Conservation (phyloP, 2,888 invertebrate species). For the Orthonychiurus folsomi region DNA sequence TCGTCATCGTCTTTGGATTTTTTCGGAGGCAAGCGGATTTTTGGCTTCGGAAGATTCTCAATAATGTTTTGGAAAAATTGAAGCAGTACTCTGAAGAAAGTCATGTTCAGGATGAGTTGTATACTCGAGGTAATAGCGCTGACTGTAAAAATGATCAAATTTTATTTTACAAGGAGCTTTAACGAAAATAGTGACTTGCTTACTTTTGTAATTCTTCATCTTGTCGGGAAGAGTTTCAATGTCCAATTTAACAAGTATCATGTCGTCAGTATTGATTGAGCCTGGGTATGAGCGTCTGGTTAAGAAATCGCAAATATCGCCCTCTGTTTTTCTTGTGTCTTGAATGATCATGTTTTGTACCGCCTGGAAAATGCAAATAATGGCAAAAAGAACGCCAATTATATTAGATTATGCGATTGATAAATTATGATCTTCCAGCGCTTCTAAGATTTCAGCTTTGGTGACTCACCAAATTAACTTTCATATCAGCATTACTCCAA, state of each 20-base stretch:
- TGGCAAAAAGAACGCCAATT: too few species aligned
- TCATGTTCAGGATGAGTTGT: neutral
- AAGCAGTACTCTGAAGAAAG: neutral
- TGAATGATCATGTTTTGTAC: neutral
- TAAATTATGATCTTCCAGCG: too few species aligned
- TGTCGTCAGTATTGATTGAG: too few species aligned
- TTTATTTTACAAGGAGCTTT: too few species aligned
- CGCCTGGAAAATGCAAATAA: neutral
- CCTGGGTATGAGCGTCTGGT: too few species aligned
- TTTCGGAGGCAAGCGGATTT: neutral
- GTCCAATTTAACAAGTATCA: too few species aligned
- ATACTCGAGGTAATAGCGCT: neutral
- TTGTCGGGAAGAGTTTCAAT: too few species aligned
- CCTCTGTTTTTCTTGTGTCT: neutral
- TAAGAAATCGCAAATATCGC: too few species aligned
- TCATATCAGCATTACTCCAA: neutral
- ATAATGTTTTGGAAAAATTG: neutral
- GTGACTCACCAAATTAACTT: neutral
- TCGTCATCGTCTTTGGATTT: neutral
- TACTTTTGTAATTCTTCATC: too few species aligned
- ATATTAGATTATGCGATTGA: too few species aligned
- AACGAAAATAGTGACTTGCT: too few species aligned
- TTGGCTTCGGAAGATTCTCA: neutral
- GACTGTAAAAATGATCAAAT: neutral
- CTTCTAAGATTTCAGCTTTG: neutral